These are phyloP conservation scores for Romanomermis culicivorax DNA, from an alignment of 2,888 invertebrate genomes.

Conservation along the genomic window DNA sequence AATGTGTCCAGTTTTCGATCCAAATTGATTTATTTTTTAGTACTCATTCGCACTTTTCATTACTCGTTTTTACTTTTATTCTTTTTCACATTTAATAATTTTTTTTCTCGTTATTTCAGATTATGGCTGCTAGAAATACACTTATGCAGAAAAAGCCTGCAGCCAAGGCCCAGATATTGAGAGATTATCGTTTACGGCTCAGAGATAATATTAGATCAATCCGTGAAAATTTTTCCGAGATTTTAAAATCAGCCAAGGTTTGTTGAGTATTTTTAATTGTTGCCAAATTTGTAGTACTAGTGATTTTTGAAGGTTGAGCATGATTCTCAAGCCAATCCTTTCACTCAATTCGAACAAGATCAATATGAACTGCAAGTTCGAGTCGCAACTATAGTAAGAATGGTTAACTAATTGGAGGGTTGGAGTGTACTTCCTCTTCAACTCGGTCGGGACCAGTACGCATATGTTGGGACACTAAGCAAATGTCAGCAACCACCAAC, in stretches of 20 bases:
- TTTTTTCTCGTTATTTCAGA: no score
- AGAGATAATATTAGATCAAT: constrained; percentile 93
- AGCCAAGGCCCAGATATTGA: constrained; percentile 75
- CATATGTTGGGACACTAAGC: no score
- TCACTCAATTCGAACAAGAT: constrained; percentile 81
- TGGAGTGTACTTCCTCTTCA: no score
- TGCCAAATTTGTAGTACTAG: not conserved
- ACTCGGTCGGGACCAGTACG: no score
- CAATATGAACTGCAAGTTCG: constrained; percentile 90
- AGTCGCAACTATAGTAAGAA: constrained; percentile 60
- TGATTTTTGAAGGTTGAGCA: constrained; percentile 42
- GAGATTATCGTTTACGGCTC: constrained; percentile 75
- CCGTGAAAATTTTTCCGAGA: constrained; percentile 88
- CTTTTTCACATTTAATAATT: no score
- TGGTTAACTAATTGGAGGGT: not conserved
- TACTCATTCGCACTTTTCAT: no score
- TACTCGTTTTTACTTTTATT: no score
- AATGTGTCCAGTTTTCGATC: no score
- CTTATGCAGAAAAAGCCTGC: constrained; percentile 33
- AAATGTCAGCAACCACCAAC: no score
- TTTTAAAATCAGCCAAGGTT: constrained; percentile 25
- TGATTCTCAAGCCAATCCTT: constrained; percentile 64
- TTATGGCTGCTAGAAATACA: not conserved
- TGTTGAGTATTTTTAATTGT: not conserved
- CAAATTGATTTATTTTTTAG: no score